phyloP scores from a whole-genome alignment of 2,113 vertebrate genomes.

The Dunckerocampus dactyliophorus region DNA sequence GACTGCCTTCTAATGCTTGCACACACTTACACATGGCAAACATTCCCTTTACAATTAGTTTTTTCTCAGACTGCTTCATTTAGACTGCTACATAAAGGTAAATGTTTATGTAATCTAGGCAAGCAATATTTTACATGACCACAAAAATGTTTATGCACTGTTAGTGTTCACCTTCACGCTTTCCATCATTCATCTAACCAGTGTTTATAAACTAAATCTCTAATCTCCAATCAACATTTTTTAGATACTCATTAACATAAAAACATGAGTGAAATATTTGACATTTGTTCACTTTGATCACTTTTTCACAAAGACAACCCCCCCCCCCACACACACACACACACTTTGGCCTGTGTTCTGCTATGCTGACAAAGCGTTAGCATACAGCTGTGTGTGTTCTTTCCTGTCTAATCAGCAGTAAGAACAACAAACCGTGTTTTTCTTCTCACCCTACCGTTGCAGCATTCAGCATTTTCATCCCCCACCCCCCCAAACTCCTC shows the following conservation, averaged over 20 bases:
- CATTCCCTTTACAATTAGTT: too few relatives aligned
- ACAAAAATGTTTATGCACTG: too few relatives aligned
- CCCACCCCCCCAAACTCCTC: background rate
- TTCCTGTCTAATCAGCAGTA: slow-evolving; percentile 26
- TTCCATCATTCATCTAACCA: background rate
- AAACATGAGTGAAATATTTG: background rate
- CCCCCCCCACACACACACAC: background rate
- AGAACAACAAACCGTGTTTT: slow-evolving; percentile 10
- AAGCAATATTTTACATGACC: too few relatives aligned
- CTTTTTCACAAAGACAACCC: background rate
- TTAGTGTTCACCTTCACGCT: background rate
- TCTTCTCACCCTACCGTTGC: background rate
- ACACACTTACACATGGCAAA: too few relatives aligned
- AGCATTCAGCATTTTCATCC: background rate
- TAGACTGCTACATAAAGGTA: too few relatives aligned
- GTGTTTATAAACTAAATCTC: background rate
- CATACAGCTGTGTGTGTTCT: slow-evolving; percentile 22
- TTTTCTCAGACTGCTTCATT: too few relatives aligned
- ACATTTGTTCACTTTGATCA: background rate
- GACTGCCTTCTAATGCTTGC: too few relatives aligned
- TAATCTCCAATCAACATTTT: background rate
- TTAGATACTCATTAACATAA: background rate
- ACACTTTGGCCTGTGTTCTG: slow-evolving; percentile 17
- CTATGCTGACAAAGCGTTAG: slow-evolving; percentile 42
- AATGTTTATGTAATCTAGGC: too few relatives aligned